Base-by-base conservation (phyloP, 2,888 invertebrate species). In the Euspilapteryx auroguttella region DNA sequence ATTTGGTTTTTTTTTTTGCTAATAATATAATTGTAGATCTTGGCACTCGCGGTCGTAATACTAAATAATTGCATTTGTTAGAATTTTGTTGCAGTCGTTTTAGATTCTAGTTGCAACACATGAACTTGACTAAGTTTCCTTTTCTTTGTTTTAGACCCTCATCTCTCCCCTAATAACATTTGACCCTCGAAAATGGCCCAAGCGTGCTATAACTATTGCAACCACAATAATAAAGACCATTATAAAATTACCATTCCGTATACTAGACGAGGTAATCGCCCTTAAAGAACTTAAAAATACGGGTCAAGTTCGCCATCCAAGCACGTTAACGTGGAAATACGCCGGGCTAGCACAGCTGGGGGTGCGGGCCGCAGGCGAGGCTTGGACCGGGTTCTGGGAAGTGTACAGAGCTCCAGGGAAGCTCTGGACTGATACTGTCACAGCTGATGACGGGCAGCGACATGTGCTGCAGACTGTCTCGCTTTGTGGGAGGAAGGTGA, bases 401-500 rank as follows among this genome's bases (percentile, higher is more conserved):
- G 44, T 53, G 3, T 73, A 73, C 29, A 49, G 55, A 25, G 71
- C 71, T 1, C 73, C 75, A 0, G 54, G 56, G 2, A 55, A 57
- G 24, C 41, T 75, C n/a, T 73, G 73, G 73, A 49, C 54, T 1
- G 85, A 86, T 42, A 62, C 85, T 1, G 65, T 85, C 1, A 55
- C 79, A 12, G 71, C 76, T 12, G 69, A 79, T 33, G 76, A 78
- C 24, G 79, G 80, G 2, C 65, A 66, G 25, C 65, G 76, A 12
- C 78, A 81, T 45, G 52, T 78, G 23, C 42, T 82, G 31, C 84
- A 85, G 45, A 82, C 81, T 1, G 79, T 83, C 9, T 83, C 84
- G 0, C 63, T 85, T 13, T 85, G 85, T 45, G 87, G 87, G 2
- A 66, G 87, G 35, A 87, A 87, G 66, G 75, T 66, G 33, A 35